A percentile compares a stretch with the other conserved stretches of the same genome.
These are phyloP conservation scores for Aplochiton taeniatus DNA, from an alignment of 2,797 vertebrate species.

Conservation along the genomic window DNA sequence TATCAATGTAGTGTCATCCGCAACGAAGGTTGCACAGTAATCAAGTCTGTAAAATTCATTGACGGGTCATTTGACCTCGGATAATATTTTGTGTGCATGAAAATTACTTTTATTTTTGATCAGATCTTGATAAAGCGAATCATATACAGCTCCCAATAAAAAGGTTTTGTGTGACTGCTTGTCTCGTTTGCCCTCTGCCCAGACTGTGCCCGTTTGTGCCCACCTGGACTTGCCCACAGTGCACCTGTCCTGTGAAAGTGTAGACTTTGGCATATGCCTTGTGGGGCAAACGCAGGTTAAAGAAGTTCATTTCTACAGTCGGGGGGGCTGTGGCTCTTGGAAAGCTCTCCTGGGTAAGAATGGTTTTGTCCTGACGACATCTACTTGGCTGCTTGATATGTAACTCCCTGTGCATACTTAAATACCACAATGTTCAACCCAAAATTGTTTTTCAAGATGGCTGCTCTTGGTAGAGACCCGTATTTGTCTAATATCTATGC, in stretches of 20 bases:
- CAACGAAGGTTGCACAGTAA: too few relatives aligned
- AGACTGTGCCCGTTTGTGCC: slow-evolving; percentile 83
- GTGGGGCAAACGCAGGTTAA: slow-evolving; percentile 70
- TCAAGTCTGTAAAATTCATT: too few relatives aligned
- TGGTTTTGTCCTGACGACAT: background rate
- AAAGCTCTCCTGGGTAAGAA: slow-evolving; percentile 74
- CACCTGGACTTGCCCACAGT: slow-evolving; percentile 76
- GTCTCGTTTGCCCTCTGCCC: slow-evolving; percentile 3
- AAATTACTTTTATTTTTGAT: too few relatives aligned
- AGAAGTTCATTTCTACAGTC: slow-evolving; percentile 77
- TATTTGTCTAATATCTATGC: background rate
- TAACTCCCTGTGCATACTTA: background rate
- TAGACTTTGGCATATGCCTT: slow-evolving; percentile 85
- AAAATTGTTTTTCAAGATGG: background rate
- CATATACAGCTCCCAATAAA: too few relatives aligned
- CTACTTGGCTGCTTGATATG: background rate
- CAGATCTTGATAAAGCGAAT: too few relatives aligned
- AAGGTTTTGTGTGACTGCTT: too few relatives aligned
- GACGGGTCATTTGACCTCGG: too few relatives aligned
- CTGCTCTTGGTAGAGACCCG: too few relatives aligned
- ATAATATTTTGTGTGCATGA: too few relatives aligned
- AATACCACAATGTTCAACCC: too few relatives aligned
- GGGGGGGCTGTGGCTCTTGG: slow-evolving; percentile 82
- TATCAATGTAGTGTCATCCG: background rate
- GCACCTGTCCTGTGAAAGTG: slow-evolving; percentile 72